These are phyloP conservation scores for Eumacrocentrus americanus DNA, from an alignment of 2,888 invertebrate genomes.

Conservation along the genomic window DNA sequence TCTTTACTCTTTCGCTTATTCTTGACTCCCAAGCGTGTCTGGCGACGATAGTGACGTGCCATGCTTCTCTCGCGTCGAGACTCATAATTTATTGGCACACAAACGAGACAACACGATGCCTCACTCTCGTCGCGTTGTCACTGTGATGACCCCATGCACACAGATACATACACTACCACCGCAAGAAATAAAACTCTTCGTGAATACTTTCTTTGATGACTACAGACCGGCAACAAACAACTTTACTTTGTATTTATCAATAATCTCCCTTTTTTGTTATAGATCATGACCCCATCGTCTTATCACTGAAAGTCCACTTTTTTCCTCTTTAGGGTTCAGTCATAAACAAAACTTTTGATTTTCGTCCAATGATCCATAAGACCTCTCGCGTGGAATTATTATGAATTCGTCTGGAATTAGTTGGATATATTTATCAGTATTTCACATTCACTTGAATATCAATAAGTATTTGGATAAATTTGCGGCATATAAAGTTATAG, in stretches of 20 bases:
- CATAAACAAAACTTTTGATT: not conserved
- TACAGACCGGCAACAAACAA: not conserved
- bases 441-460: too few species aligned
- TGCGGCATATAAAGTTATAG: not conserved
- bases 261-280: not conserved
- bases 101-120: conserved; percentile 27
- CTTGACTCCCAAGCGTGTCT: conserved; percentile 45
- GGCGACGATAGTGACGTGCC: conserved; percentile 55
- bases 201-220: not conserved
- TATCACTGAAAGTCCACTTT: conserved; percentile 27
- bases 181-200: not conserved
- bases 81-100: conserved; percentile 54
- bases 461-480: too few species aligned
- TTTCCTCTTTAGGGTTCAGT: too few species aligned
- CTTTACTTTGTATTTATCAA: not conserved
- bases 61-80: conserved; percentile 29
- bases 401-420: too few species aligned
- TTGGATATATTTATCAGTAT: too few species aligned
- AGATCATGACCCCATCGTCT: conserved; percentile 31
- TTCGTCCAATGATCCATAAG: too few species aligned
- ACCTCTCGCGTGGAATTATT: too few species aligned
- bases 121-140: not conserved
- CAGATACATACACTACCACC: not conserved
- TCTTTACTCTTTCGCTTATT: not conserved
- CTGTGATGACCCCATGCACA: not conserved